Evolutionary conservation across 2,113 vertebrate species (phyloP), one percentile per base, ranked within the genome.

Genomic region (human (Homo sapiens)): DNA sequence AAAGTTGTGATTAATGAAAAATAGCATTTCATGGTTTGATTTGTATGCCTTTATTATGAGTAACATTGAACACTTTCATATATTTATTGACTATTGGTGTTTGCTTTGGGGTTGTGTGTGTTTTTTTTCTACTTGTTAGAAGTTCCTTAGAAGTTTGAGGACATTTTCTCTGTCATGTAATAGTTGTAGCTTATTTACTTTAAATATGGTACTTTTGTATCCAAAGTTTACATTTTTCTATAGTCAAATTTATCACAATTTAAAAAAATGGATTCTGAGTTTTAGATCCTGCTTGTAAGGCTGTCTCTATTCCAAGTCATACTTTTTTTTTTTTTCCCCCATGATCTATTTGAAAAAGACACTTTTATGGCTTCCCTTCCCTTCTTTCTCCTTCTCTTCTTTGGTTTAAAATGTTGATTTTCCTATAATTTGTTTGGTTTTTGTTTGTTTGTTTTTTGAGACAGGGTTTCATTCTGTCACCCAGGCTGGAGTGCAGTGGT

Each of bases 211-310:
- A 75, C n/a, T 89, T 89, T 92, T 94, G 1, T 80, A 68, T 92
- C 13, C 55, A 64, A 93, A 66, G 17, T 83, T 96, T 88, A 86
- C 10, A 68, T 91, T 95, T 83, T 95, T 95, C n/a, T 88, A 32
- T 83, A 87, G 75, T 75, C 45, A 90, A 27, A 80, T 83, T 83
- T 97, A n/a, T 81, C 48, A 40, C 68, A 43, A 8, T 55, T 55
- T 59, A 2, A 38, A 40, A 43, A 40, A 61, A 40, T 83, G 79
- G 27, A 25, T 93, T 76, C 61, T 95, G 32, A 73, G 5, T 72
- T 94, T 88, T 66, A 1, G 78, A 57, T 78, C 43, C 89, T 94
- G 45, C 80, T 90, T 85, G 23, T 90, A 48, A 88, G 59, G 11
- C 14, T 64, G 5, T 87, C 59, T 90, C 78, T 17, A 61, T 87